phyloP scores from a whole-genome alignment of 2,888 invertebrate species.

The Tetropium fuscum region DNA sequence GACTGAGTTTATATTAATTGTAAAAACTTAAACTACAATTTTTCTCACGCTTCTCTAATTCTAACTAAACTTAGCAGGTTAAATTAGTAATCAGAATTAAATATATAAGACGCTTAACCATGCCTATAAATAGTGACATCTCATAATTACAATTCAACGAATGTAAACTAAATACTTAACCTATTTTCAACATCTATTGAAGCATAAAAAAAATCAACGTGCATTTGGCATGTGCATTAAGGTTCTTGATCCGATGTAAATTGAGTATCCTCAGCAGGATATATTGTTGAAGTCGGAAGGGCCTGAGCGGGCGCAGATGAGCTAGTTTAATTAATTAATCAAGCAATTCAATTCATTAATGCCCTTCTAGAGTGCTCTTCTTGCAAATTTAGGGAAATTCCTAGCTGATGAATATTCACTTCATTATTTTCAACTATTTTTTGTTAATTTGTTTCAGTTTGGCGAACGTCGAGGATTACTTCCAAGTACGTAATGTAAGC shows the following conservation, averaged over 20 bases:
- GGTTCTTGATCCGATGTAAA: constrained; percentile 53
- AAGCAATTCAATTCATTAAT: constrained; percentile 72
- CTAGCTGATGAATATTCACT: constrained; percentile 59
- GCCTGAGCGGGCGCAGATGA: constrained; percentile 58
- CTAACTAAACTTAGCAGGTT: too few species aligned
- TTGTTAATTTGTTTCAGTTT: constrained; percentile 18
- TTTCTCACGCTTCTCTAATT: too few species aligned
- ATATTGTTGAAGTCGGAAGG: constrained; percentile 49
- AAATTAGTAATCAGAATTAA: too few species aligned
- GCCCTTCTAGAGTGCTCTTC: constrained; percentile 63
- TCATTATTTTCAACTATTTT: constrained; percentile 34
- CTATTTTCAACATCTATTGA: too few species aligned
- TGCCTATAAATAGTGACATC: too few species aligned
- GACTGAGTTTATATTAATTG: too few species aligned
- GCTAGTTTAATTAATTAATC: constrained; percentile 74
- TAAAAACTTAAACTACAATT: too few species aligned
- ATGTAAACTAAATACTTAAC: too few species aligned
- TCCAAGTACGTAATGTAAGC: too few species aligned
- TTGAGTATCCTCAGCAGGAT: constrained; percentile 58
- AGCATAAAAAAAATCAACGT: constrained; percentile 4
- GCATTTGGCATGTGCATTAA: constrained; percentile 19
- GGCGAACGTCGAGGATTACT: too few species aligned
- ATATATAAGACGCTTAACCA: too few species aligned
- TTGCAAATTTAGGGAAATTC: constrained; percentile 62
- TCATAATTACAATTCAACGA: too few species aligned